Base-by-base conservation (phyloP, 2,888 invertebrate species). In the Cantharis nigra region DNA sequence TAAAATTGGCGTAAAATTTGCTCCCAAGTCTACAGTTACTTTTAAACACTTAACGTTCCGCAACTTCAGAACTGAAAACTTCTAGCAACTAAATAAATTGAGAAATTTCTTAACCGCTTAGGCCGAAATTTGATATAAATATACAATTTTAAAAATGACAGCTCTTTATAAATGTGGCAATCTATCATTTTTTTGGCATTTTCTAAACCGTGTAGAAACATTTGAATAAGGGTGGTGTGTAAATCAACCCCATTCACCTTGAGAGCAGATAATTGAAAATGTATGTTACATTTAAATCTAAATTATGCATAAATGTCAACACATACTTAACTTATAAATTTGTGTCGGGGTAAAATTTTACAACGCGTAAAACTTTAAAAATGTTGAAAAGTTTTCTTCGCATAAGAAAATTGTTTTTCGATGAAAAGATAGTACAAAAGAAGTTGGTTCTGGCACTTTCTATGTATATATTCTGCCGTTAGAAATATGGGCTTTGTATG, bases 151-250 rank as follows among this genome's bases (percentile, higher is more conserved):
- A 69, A 72, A 67, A 63, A 71, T 69, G 72, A 74, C 71, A 72
- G 72, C 33, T 69, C 49, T 71, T 71, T 74, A 78, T 78, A 78
- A 78, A 78, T 78, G 70, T 30, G 62, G 77, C 69, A 67, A 78
- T 78, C 71, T 71, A 78, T 78, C 77, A 78, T 75, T 64, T 30
- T 71, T 70, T 18, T 69, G 77, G 74, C 77, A 20, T 69, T 69
- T 70, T 74, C 16, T 69, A 67, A 70, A 70, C 70, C 30, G 26
- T 49, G 30, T 28, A 70, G 65, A 67, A 67, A 67, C 23, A 67
- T 67, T 67, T 23, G 65, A 26, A 67, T 67, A 67, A 23, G 65
- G 65, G 26, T 67, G 26, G 65, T 67, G 65, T 67, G 65, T n/a
- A 67, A 23, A 67, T 67, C 49, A 49, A 49, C 49, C 13, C 65